A percentile compares a stretch with the other conserved stretches of the same genome.
Conservation (phyloP, 2,797 vertebrate species). For the Diglossa cyanea region DNA sequence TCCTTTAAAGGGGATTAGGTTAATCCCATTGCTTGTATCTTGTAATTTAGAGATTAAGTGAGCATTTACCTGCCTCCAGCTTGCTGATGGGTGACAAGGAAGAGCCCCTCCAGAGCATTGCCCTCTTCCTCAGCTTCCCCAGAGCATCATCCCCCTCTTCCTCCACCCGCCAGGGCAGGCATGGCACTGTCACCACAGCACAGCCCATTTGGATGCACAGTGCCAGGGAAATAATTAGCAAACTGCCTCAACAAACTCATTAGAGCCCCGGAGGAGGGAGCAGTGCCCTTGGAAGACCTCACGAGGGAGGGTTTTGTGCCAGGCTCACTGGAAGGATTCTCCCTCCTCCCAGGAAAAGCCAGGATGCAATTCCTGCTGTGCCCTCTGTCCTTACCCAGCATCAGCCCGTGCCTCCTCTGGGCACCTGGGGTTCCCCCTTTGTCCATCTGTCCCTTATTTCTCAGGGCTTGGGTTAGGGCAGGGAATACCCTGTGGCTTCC, state of each 20-base stretch:
- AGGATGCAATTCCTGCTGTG: neutral
- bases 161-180: too few species aligned
- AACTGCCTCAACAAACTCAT: neutral
- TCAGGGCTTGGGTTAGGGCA: neutral
- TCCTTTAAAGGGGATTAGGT: neutral
- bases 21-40: neutral
- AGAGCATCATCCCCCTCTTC: neutral
- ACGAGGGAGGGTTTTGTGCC: neutral
- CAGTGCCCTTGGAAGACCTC: neutral
- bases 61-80: neutral
- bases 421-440: neutral
- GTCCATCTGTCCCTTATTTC: neutral
- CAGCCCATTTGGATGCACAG: neutral
- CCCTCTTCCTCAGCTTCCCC: neutral
- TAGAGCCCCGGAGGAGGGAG: neutral
- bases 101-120: neutral
- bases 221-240: neutral
- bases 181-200: neutral
- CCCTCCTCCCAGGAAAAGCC: neutral
- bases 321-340: neutral
- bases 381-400: neutral
- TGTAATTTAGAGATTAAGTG: neutral
- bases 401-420: rapidly evolving
- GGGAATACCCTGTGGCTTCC: rapidly evolving
- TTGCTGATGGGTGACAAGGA: neutral